Evolutionary conservation across 1,140 invertebrate genomes (phyloP).

Genomic region (Macrotrachela quadricornifera): DNA sequence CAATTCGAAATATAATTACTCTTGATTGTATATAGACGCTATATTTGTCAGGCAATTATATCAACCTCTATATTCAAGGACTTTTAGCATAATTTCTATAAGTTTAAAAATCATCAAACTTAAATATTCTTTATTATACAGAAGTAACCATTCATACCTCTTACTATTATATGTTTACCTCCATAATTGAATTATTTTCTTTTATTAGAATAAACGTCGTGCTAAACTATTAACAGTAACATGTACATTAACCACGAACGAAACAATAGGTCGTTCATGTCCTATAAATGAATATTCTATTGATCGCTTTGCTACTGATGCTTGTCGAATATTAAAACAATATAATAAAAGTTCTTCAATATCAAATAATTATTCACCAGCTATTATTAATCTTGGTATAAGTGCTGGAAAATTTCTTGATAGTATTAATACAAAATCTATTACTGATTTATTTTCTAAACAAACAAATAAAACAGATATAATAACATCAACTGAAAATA

Average conservation of each 20-base stretch:
- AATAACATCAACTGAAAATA: background rate
- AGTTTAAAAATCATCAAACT: no score
- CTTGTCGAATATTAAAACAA: slow-evolving; percentile 37
- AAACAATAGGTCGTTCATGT: slow-evolving; percentile 20
- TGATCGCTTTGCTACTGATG: slow-evolving; percentile 36
- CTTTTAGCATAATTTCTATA: no score
- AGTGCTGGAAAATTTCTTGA: slow-evolving; percentile 56
- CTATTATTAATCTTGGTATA: slow-evolving; percentile 46
- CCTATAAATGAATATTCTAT: slow-evolving; percentile 20
- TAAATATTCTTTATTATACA: no score
- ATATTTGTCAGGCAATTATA: no score
- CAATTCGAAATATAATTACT: no score
- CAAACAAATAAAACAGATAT: background rate
- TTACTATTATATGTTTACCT: no score
- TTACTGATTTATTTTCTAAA: slow-evolving; percentile 18
- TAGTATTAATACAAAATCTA: slow-evolving; percentile 30
- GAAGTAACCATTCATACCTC: no score
- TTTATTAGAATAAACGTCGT: slow-evolving; percentile 23
- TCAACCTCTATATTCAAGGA: no score
- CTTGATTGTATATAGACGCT: no score
- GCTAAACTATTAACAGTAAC: slow-evolving; percentile 25
- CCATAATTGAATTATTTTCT: slow-evolving; percentile 1
- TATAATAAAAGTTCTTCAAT: slow-evolving; percentile 35
- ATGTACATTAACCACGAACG: slow-evolving; percentile 14
- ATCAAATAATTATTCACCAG: slow-evolving; percentile 18